Conservation (phyloP, 2,888 invertebrate species). For the Rhogogaster chlorosoma region DNA sequence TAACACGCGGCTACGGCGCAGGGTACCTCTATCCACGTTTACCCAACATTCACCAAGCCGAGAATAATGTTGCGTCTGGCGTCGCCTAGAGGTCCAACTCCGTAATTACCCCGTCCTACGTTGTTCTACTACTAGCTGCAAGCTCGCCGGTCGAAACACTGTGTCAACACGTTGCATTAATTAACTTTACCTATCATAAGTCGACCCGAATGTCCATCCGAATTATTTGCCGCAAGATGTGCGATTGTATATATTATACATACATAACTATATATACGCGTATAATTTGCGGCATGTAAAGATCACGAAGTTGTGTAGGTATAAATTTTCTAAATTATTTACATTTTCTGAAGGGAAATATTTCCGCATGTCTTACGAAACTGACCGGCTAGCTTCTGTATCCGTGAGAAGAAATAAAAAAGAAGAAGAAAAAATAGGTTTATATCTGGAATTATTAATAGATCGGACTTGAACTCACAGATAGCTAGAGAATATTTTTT, state of each 20-base stretch:
- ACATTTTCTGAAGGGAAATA: not conserved
- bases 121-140: conserved; percentile 10
- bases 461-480: not conserved
- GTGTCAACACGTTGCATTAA: conserved; percentile 45
- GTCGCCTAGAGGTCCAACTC: conserved; percentile 33
- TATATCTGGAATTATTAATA: not conserved
- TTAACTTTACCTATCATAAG: conserved; percentile 44
- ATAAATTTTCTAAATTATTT: not conserved
- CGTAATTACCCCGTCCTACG: conserved; percentile 44
- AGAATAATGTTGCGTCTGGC: conserved; percentile 47
- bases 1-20: not conserved
- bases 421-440: not conserved
- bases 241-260: not conserved
- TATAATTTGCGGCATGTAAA: not conserved
- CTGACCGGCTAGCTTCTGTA: not conserved
- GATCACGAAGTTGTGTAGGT: not conserved
- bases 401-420: too few relatives aligned
- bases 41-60: not conserved
- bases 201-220: not conserved
- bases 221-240: conserved; percentile 27
- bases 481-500: conserved; percentile 3
- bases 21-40: not conserved
- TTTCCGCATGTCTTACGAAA: not conserved
- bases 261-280: not conserved
- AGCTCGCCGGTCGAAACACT: conserved; percentile 16